phyloP scores from a whole-genome alignment of 2,113 vertebrate species.

The Neomonachus schauinslandi region DNA sequence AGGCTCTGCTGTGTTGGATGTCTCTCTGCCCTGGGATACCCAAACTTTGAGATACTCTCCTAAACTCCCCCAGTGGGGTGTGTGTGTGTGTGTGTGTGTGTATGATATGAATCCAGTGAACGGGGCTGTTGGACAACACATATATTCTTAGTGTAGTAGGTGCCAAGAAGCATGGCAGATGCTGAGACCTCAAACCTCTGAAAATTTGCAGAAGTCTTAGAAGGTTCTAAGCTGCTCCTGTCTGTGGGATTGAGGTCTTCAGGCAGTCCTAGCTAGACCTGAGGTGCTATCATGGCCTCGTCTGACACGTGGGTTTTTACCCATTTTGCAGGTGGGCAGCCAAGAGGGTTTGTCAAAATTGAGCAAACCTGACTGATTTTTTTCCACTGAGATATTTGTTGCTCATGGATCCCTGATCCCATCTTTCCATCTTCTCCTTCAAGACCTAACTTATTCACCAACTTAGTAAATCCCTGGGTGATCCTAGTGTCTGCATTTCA shows the following conservation, averaged over 20 bases:
- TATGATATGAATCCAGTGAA: rapidly evolving
- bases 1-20: neutral
- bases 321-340: neutral
- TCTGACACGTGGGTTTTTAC: neutral
- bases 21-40: neutral
- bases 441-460: neutral
- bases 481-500: neutral
- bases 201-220: neutral
- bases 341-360: neutral
- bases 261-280: neutral
- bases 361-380: neutral
- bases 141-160: neutral
- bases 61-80: too few relatives aligned
- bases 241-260: neutral
- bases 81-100: neutral
- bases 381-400: neutral
- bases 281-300: neutral
- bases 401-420: neutral
- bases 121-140: neutral
- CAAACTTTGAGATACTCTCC: neutral
- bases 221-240: neutral
- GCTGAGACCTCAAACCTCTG: neutral
- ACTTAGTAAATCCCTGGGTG: neutral
- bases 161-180: too few relatives aligned
- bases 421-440: neutral